phyloP scores from a whole-genome alignment of 2,888 invertebrate species.

The Chrysolina haemoptera region DNA sequence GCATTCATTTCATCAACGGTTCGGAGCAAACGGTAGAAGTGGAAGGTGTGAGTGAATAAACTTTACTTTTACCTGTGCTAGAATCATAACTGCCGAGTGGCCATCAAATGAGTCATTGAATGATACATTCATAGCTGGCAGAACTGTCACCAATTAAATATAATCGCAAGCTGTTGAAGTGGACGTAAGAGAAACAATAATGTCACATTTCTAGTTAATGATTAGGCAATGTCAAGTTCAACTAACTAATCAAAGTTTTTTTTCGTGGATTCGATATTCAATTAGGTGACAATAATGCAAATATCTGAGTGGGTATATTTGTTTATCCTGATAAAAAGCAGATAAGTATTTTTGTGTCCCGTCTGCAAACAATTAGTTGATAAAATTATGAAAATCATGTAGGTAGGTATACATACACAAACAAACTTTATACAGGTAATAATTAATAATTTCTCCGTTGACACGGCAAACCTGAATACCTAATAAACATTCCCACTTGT shows the following conservation, averaged over 20 bases:
- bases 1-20: not conserved
- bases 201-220: not conserved
- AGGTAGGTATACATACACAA: not conserved
- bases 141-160: slow-evolving; percentile 23
- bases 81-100: slow-evolving; percentile 14
- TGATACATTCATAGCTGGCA: slow-evolving; percentile 14
- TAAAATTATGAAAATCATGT: not conserved
- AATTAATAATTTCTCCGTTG: not conserved
- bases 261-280: not conserved
- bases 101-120: slow-evolving; percentile 28
- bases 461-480: slow-evolving; percentile 8
- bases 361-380: not conserved
- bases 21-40: not conserved
- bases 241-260: not conserved
- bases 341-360: not conserved
- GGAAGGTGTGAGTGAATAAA: slow-evolving; percentile 35
- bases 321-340: not conserved
- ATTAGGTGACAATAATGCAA: not conserved
- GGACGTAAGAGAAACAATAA: slow-evolving; percentile 6
- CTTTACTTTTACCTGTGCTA: slow-evolving; percentile 42
- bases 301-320: not conserved
- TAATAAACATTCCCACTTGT: not conserved
- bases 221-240: slow-evolving; percentile 5
- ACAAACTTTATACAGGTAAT: not conserved
- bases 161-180: slow-evolving; percentile 1